A percentile compares a stretch with the other conserved stretches of the same genome.
Conservation (phyloP, 1,140 invertebrate genomes). For the Lepidurus packardi region DNA sequence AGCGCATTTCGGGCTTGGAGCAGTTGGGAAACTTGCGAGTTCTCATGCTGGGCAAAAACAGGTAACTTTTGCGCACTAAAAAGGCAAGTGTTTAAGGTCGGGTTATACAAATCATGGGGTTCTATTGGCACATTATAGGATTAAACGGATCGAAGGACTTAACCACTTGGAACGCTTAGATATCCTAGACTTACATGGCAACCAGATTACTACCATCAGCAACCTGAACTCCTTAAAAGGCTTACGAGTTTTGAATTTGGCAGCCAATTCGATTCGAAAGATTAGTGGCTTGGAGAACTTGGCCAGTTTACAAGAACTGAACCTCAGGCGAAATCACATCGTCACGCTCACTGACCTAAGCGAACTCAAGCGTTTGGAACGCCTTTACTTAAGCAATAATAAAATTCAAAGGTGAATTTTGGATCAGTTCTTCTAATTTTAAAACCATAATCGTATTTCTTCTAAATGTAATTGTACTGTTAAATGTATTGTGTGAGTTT, state of each 20-base stretch:
- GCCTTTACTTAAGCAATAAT: constrained; percentile 34
- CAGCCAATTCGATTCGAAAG: constrained; percentile 33
- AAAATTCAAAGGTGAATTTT: constrained; percentile 30
- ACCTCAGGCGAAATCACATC: constrained; percentile 33
- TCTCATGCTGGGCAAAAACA: constrained; percentile 36
- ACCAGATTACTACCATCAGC: constrained; percentile 30
- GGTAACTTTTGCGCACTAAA: background rate
- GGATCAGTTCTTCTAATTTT: constrained; percentile 28
- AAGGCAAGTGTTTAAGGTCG: background rate
- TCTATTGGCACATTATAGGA: constrained; percentile 1
- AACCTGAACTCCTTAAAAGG: constrained; percentile 24
- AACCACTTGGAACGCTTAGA: constrained; percentile 32
- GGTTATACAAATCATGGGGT: background rate
- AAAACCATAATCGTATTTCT: background rate
- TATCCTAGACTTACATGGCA: constrained; percentile 35
- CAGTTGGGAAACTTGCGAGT: constrained; percentile 30
- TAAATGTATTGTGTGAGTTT: background rate
- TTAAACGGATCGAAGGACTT: constrained; percentile 33
- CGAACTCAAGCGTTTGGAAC: constrained; percentile 27
- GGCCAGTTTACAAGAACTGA: constrained; percentile 31
- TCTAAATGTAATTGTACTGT: background rate
- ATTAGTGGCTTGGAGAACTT: constrained; percentile 30
- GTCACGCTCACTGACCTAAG: constrained; percentile 15
- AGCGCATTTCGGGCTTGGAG: constrained; percentile 33
- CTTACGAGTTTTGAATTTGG: constrained; percentile 34